These are phyloP conservation scores for Helicoverpa zea DNA, from an alignment of 1,140 invertebrate species.

Conservation along the genomic window DNA sequence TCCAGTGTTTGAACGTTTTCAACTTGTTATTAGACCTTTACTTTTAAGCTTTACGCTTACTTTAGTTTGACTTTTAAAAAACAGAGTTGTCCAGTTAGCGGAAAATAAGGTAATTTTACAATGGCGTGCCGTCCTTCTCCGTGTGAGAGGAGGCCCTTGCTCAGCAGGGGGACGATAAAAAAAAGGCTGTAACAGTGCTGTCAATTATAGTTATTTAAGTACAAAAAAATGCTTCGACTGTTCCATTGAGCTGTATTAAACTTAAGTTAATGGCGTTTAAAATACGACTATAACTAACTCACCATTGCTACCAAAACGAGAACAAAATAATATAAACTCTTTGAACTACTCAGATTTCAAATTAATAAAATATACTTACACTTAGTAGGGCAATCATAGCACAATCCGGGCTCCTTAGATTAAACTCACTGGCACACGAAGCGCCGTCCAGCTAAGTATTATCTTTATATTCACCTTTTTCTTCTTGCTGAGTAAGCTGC, in stretches of 20 bases:
- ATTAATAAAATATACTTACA: not conserved
- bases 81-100: too few species aligned
- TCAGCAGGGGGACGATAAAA: too few species aligned
- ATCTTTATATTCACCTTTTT: slow-evolving; percentile 27
- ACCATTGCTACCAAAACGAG: not conserved
- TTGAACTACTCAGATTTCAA: slow-evolving; percentile 13
- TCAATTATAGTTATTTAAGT: too few species aligned
- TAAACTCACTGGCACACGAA: not conserved
- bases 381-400: slow-evolving; percentile 16
- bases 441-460: not conserved
- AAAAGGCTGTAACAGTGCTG: too few species aligned
- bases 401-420: not conserved
- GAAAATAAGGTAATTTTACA: too few species aligned
- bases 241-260: not conserved
- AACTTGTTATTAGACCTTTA: too few species aligned
- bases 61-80: too few species aligned
- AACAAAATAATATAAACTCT: too few species aligned
- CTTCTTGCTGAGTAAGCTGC: not conserved
- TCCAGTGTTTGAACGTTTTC: not conserved
- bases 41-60: not conserved
- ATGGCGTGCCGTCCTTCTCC: too few species aligned
- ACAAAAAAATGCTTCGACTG: too few species aligned
- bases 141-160: too few species aligned
- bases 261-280: not conserved
- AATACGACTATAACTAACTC: not conserved